Conservation (phyloP, 2,797 vertebrate species). For the Neomorphus geoffroyi region DNA sequence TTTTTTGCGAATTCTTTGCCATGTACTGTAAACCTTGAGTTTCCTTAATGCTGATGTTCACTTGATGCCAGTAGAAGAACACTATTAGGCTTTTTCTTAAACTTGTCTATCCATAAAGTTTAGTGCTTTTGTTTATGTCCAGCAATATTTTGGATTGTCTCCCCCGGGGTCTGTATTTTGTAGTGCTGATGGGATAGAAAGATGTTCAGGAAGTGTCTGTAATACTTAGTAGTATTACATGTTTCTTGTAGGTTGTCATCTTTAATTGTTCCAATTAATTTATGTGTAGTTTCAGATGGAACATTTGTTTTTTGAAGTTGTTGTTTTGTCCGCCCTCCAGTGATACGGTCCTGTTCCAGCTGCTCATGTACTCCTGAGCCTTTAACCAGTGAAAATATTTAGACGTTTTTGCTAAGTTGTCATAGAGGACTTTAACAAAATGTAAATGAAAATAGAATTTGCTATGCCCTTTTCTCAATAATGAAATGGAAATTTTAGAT, state of each 20-base stretch:
- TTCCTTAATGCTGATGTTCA: slow-evolving; percentile 17
- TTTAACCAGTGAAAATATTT: neutral
- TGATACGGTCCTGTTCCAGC: neutral
- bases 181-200: neutral
- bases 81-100: neutral
- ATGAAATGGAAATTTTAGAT: neutral
- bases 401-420: neutral
- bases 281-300: neutral
- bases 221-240: neutral
- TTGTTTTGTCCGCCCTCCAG: neutral
- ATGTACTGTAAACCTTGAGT: slow-evolving; percentile 2
- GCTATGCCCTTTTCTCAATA: neutral
- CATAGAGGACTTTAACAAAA: neutral
- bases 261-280: slow-evolving; percentile 16
- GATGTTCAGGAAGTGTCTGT: neutral
- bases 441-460: neutral
- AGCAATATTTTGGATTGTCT: neutral
- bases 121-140: neutral
- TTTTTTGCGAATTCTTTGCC: neutral
- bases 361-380: neutral
- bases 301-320: neutral
- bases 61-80: neutral
- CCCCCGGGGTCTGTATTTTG: neutral
- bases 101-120: neutral
- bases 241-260: neutral